These are phyloP conservation scores for Chamaea fasciata DNA, from an alignment of 2,113 vertebrate species.

Conservation along the genomic window DNA sequence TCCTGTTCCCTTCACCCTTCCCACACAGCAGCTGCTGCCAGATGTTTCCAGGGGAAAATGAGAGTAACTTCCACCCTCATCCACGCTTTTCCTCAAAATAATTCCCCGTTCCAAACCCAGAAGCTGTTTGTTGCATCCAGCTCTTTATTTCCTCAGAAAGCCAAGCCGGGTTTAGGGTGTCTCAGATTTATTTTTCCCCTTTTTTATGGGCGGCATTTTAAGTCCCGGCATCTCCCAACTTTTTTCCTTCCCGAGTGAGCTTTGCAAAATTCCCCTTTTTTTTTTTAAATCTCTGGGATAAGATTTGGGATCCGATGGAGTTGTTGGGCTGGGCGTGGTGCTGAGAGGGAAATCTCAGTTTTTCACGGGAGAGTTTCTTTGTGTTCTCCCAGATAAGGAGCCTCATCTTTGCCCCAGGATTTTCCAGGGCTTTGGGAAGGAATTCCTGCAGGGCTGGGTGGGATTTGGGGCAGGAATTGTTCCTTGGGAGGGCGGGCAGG, in stretches of 20 bases:
- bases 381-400: not conserved
- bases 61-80: not conserved
- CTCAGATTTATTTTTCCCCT: not conserved
- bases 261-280: not conserved
- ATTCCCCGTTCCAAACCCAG: fast-evolving
- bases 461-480: not conserved
- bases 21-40: not conserved
- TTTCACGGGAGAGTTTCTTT: not conserved
- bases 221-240: not conserved
- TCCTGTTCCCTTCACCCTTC: too few species aligned
- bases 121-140: not conserved
- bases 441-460: not conserved
- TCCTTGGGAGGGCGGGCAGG: not conserved
- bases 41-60: not conserved
- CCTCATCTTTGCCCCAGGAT: not conserved
- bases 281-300: not conserved
- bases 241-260: not conserved
- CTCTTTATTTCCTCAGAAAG: not conserved
- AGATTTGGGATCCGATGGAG: not conserved
- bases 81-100: not conserved
- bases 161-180: not conserved
- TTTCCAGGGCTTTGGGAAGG: not conserved
- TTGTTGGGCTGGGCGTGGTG: not conserved
- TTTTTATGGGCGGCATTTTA: not conserved
- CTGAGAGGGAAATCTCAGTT: not conserved